Evolutionary conservation across 2,888 invertebrate species (phyloP).

Genomic region (Nyleta sp.): DNA sequence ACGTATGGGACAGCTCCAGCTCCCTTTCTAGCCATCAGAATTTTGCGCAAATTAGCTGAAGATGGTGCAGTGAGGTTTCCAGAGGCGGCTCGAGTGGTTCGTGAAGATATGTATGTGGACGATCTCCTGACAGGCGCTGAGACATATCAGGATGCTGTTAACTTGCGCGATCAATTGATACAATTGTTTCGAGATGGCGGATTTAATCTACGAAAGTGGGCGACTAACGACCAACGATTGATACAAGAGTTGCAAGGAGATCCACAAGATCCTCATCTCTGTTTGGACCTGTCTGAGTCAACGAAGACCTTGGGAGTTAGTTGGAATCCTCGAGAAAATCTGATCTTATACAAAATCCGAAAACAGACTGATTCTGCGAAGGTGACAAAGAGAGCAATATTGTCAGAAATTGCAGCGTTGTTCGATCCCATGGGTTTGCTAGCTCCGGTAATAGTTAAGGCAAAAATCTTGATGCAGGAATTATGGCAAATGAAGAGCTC

Average conservation of each 20-base stretch:
- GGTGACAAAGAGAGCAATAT: conserved; percentile 11
- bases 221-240: conserved; percentile 21
- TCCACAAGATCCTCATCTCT: neutral
- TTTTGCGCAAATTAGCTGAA: conserved; percentile 51
- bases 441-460: conserved; percentile 53
- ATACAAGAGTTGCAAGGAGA: neutral
- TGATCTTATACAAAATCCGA: neutral
- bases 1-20: conserved; percentile 68
- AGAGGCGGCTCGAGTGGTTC: neutral
- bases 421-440: conserved; percentile 55
- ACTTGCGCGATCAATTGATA: conserved; percentile 32
- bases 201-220: conserved; percentile 49
- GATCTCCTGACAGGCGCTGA: conserved; percentile 45
- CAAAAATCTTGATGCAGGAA: conserved; percentile 59
- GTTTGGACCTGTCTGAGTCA: conserved; percentile 4
- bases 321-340: conserved; percentile 47
- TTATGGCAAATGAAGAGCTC: conserved; percentile 51
- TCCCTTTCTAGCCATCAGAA: conserved; percentile 63
- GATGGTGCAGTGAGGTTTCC: conserved; percentile 10
- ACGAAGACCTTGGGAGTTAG: conserved; percentile 28
- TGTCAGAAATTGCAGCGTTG: conserved; percentile 12
- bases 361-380: neutral
- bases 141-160: conserved; percentile 56
- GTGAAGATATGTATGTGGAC: conserved; percentile 34
- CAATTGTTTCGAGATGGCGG: conserved; percentile 26